These are phyloP conservation scores for Polylopha cassiicola DNA, from an alignment of 2,888 invertebrate genomes.

Conservation along the genomic window DNA sequence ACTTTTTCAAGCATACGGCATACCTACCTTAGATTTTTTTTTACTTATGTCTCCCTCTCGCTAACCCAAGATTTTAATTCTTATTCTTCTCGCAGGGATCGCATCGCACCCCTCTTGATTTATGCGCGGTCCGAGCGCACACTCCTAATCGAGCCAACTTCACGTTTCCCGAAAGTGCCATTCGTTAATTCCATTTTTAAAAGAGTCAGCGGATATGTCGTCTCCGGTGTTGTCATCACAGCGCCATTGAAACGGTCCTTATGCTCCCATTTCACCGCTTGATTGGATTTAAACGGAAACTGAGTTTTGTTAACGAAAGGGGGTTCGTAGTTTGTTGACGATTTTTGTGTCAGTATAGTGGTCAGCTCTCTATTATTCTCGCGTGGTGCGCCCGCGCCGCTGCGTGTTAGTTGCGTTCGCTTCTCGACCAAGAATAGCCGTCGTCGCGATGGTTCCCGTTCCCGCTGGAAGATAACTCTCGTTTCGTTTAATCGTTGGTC, in stretches of 20 bases:
- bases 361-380: slow-evolving; percentile 55
- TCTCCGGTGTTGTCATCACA: slow-evolving; percentile 69
- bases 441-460: slow-evolving; percentile 46
- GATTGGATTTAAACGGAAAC: slow-evolving; percentile 63
- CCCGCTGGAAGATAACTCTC: slow-evolving; percentile 21
- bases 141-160: slow-evolving; percentile 46
- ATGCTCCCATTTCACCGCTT: slow-evolving; percentile 53
- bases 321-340: slow-evolving; percentile 50
- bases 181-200: slow-evolving; percentile 65
- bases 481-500: slow-evolving; percentile 40
- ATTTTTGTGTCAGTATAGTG: slow-evolving; percentile 55
- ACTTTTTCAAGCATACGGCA: slow-evolving; percentile 29
- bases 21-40: slow-evolving; percentile 48
- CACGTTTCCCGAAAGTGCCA: slow-evolving; percentile 52
- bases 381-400: slow-evolving; percentile 53
- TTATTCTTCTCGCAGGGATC: slow-evolving; percentile 41
- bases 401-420: slow-evolving; percentile 66
- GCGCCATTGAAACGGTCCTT: slow-evolving; percentile 46
- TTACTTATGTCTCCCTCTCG: slow-evolving; percentile 43
- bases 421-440: slow-evolving; percentile 71
- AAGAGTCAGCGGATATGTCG: slow-evolving; percentile 61
- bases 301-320: slow-evolving; percentile 58
- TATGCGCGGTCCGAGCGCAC: slow-evolving; percentile 50
- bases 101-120: slow-evolving; percentile 55
- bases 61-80: slow-evolving; percentile 34